These are phyloP conservation scores for Zoanthus solanderi DNA, from an alignment of 92 coral and sea anemone species.

Conservation along the genomic window DNA sequence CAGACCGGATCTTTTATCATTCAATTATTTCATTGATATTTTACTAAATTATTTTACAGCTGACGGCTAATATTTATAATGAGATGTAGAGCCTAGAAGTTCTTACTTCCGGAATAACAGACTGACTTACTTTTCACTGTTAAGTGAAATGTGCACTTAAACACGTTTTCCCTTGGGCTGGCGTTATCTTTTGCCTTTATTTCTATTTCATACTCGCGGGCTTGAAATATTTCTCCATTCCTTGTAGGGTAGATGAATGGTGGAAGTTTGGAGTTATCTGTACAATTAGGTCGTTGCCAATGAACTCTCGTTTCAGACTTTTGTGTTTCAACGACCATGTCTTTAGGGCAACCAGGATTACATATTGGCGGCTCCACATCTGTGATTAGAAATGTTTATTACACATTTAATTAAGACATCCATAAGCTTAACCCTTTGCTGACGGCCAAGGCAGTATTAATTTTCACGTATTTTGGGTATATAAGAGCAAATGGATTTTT, in stretches of 20 bases:
- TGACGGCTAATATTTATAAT: too few species aligned
- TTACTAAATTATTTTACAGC: too few species aligned
- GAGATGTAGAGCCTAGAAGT: too few species aligned
- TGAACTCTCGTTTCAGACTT: slow-evolving; percentile 38
- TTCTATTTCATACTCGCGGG: slow-evolving; percentile 65
- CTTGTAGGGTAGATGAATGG: slow-evolving; percentile 62
- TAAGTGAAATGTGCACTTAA: slow-evolving; percentile 68
- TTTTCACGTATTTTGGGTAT: too few species aligned
- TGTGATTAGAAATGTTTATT: neutral
- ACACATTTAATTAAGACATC: too few species aligned
- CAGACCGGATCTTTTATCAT: too few species aligned
- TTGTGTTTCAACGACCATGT: slow-evolving; percentile 45
- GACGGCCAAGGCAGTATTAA: too few species aligned
- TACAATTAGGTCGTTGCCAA: slow-evolving; percentile 76
- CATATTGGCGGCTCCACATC: slow-evolving; percentile 89
- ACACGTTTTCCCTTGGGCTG: slow-evolving; percentile 25
- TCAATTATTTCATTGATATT: too few species aligned
- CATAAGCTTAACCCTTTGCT: too few species aligned
- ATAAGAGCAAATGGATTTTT: too few species aligned
- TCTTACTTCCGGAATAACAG: neutral
- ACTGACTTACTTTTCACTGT: slow-evolving; percentile 58
- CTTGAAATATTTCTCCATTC: slow-evolving; percentile 50
- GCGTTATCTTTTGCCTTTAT: slow-evolving; percentile 55
- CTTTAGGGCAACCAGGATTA: slow-evolving; percentile 61
- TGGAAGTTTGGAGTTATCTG: slow-evolving; percentile 83